Evolutionary conservation across 2,797 vertebrate genomes (phyloP).

Genomic region (Megalops cyprinoides): DNA sequence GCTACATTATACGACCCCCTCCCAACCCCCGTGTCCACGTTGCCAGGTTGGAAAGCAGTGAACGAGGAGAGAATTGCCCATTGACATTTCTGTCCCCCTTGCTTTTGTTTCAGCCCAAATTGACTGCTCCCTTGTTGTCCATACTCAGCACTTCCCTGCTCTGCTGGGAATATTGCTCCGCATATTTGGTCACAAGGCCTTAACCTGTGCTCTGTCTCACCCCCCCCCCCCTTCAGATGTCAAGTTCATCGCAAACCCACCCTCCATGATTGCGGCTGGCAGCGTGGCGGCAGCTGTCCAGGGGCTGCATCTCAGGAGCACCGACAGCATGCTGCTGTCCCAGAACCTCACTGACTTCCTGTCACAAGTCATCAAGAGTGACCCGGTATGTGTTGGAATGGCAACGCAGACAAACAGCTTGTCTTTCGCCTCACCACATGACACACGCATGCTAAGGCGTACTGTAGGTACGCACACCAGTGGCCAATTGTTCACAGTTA

Average conservation of each 20-base stretch:
- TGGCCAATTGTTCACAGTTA: no score
- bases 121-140: no score
- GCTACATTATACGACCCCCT: neutral
- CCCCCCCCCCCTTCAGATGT: constrained; percentile 77
- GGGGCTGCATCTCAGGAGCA: constrained; percentile 87
- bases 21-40: constrained; percentile 35
- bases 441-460: no score
- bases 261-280: constrained; percentile 96
- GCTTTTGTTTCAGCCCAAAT: no score
- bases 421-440: no score
- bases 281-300: constrained; percentile 94
- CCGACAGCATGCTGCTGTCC: constrained; percentile 82
- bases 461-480: no score
- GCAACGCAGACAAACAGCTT: neutral
- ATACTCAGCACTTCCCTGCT: neutral
- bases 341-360: constrained; percentile 92
- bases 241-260: constrained; percentile 95
- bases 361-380: constrained; percentile 94
- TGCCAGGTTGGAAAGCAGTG: no score
- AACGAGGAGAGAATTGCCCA: no score
- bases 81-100: no score
- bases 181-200: neutral
- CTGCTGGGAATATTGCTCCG: neutral
- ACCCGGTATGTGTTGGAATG: constrained; percentile 86
- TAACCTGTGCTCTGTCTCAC: neutral